A percentile compares a stretch with the other conserved stretches of the same genome.
Evolutionary conservation across 2,888 invertebrate species (phyloP).

Genomic region (Scrobipalpa atriplicella): DNA sequence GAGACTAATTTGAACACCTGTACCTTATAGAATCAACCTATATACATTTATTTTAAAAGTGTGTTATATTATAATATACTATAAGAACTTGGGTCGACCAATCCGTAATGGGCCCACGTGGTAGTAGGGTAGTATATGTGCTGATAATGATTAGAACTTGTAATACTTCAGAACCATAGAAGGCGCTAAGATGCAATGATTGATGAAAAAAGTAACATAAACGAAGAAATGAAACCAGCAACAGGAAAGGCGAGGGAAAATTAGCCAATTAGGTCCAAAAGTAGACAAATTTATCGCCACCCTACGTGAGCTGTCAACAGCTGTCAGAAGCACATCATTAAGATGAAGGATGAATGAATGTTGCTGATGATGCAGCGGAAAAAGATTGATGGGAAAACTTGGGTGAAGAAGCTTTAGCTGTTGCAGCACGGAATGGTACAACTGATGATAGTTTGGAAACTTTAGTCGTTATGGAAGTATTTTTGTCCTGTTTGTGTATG

Average conservation of each 20-base stretch:
- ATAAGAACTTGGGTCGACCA: too few relatives aligned
- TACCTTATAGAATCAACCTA: too few relatives aligned
- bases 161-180: too few relatives aligned
- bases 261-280: constrained; percentile 12
- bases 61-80: too few relatives aligned
- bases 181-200: constrained; percentile 42
- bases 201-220: constrained; percentile 46
- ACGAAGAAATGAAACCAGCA: background rate
- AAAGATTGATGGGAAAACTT: constrained; percentile 21
- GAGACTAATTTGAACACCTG: background rate
- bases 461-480: background rate
- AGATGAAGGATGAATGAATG: background rate
- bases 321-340: constrained; percentile 20
- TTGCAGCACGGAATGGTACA: background rate
- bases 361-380: background rate
- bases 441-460: constrained; percentile 14
- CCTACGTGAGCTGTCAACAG: constrained; percentile 24
- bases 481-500: too few relatives aligned
- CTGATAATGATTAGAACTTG: too few relatives aligned
- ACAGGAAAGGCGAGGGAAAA: background rate
- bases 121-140: too few relatives aligned
- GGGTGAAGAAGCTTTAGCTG: background rate
- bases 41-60: too few relatives aligned
- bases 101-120: too few relatives aligned
- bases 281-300: constrained; percentile 13